phyloP scores from a whole-genome alignment of 2,888 invertebrate genomes.

The Eutolmus rufibarbis region DNA sequence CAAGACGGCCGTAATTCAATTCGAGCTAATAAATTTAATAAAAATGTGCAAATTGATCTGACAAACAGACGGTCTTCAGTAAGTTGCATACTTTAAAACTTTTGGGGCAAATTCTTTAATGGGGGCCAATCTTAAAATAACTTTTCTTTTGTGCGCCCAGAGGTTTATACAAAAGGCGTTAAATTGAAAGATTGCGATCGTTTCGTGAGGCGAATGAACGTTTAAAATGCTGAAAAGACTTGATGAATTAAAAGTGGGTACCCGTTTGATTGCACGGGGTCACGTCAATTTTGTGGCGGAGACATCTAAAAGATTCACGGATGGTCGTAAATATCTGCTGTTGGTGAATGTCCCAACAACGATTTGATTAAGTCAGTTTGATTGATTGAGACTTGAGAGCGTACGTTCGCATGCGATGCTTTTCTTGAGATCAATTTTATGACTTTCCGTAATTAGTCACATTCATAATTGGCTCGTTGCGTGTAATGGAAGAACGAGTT shows the following conservation, averaged over 20 bases:
- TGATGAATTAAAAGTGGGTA: background rate
- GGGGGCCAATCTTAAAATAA: background rate
- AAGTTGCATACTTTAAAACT: background rate
- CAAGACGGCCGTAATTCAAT: constrained; percentile 22
- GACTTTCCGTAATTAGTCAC: background rate
- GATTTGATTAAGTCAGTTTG: constrained; percentile 23
- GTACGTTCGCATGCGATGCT: background rate
- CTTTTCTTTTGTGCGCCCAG: background rate
- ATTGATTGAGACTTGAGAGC: constrained; percentile 18
- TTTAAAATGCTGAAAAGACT: background rate
- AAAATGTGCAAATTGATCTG: constrained; percentile 37
- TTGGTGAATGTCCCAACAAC: background rate
- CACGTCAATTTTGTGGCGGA: background rate
- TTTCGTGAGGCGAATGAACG: constrained; percentile 12
- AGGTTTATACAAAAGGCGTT: background rate
- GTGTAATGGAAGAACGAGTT: background rate
- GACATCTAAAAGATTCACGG: background rate
- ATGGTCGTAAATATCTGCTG: background rate
- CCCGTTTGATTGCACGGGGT: background rate
- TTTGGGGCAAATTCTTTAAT: background rate
- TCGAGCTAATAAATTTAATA: constrained; percentile 30
- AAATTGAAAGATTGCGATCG: constrained; percentile 24
- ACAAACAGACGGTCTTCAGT: background rate
- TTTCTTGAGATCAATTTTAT: background rate
- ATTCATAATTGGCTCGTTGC: background rate